phyloP scores from a whole-genome alignment of 2,888 invertebrate genomes.

The Pachliopta kotzebuea region DNA sequence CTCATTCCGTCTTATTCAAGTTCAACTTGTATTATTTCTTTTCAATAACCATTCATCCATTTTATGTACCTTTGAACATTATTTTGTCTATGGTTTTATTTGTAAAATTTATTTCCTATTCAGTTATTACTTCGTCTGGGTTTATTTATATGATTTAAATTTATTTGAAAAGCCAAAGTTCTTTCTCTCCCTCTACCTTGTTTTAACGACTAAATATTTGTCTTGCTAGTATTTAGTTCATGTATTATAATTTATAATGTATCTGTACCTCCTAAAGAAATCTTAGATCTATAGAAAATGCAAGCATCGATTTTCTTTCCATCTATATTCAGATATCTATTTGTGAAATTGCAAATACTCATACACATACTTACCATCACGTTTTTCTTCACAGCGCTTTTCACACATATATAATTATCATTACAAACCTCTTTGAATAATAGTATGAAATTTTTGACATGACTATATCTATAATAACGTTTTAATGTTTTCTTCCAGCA shows the following conservation, averaged over 20 bases:
- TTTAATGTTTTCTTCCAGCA: constrained; percentile 44
- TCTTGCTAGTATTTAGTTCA: too few relatives aligned
- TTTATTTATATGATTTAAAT: neutral
- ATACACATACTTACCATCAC: neutral
- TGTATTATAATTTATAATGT: too few relatives aligned
- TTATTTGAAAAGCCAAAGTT: neutral
- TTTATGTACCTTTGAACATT: neutral
- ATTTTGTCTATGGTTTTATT: neutral
- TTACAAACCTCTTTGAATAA: neutral
- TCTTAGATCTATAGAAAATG: neutral
- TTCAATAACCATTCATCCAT: neutral
- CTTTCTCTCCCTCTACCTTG: too few relatives aligned
- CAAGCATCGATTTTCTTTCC: too few relatives aligned
- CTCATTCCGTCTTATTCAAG: neutral
- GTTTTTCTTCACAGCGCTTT: neutral
- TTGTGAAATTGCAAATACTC: neutral
- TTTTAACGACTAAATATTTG: too few relatives aligned
- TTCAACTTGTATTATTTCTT: neutral
- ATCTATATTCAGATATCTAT: neutral
- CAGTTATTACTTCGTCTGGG: neutral
- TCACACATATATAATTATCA: neutral
- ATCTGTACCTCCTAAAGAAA: too few relatives aligned
- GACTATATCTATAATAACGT: neutral
- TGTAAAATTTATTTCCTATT: neutral
- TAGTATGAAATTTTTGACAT: neutral